phyloP scores from a whole-genome alignment of 1,140 invertebrate genomes.

The Eumeta japonica region DNA sequence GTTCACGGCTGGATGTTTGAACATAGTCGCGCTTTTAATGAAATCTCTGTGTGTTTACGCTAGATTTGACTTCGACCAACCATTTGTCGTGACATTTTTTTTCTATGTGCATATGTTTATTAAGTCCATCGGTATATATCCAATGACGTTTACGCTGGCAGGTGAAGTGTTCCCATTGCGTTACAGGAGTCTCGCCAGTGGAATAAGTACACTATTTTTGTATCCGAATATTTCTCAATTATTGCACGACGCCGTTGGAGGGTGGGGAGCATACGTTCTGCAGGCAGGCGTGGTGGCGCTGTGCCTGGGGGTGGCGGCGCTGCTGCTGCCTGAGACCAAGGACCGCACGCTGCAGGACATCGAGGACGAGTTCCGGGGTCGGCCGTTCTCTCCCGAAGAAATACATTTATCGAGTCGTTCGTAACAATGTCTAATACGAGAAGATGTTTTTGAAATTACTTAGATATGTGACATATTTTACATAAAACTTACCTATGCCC shows the following conservation, averaged over 20 bases:
- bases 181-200: conserved; percentile 25
- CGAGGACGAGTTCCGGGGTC: no score
- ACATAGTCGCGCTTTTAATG: conserved; percentile 17
- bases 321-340: no score
- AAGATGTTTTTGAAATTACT: conserved; percentile 32
- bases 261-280: conserved; percentile 21
- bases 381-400: conserved; percentile 23
- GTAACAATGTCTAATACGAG: conserved; percentile 21
- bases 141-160: conserved; percentile 26
- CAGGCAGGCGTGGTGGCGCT: conserved; percentile 17
- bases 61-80: conserved; percentile 17
- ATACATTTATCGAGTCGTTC: conserved; percentile 26
- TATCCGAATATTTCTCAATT: conserved; percentile 24
- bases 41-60: conserved; percentile 19
- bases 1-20: conserved; percentile 17
- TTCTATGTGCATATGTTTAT: conserved; percentile 28
- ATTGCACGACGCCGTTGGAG: conserved; percentile 17
- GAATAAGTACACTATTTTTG: conserved; percentile 24
- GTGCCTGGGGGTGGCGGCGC: conserved; percentile 16
- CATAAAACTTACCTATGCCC: no score
- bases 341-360: no score
- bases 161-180: conserved; percentile 29
- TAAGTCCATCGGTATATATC: conserved; percentile 19
- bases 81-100: conserved; percentile 18
- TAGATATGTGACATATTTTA: conserved; percentile 21